phyloP scores from a whole-genome alignment of 1,140 invertebrate species.

The Drosophila neocordata region DNA sequence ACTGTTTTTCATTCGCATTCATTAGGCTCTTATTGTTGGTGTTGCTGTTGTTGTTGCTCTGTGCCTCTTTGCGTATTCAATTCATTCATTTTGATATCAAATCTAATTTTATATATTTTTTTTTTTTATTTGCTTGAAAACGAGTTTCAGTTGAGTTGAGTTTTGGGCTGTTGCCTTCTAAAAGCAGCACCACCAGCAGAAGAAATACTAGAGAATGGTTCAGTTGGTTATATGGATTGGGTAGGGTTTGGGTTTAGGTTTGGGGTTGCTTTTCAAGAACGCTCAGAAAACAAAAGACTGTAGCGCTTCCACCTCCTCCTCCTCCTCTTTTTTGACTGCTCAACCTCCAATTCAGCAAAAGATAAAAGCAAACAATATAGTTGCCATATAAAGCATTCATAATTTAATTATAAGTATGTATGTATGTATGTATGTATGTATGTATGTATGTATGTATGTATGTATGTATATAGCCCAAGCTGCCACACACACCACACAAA shows the following conservation, averaged over 20 bases:
- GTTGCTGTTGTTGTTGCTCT: slow-evolving; percentile 3
- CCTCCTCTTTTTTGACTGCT: neutral
- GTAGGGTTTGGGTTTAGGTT: no score
- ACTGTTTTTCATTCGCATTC: slow-evolving; percentile 58
- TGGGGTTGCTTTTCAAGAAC: slow-evolving; percentile 60
- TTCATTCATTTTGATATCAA: slow-evolving; percentile 62
- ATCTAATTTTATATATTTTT: slow-evolving; percentile 46
- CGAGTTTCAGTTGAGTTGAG: slow-evolving; percentile 45
- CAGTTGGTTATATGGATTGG: slow-evolving; percentile 4
- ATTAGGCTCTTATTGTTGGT: slow-evolving; percentile 68
- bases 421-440: no score
- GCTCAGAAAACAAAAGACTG: slow-evolving; percentile 52
- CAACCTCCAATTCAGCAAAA: slow-evolving; percentile 16
- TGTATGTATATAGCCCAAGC: slow-evolving; percentile 64
- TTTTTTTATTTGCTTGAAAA: slow-evolving; percentile 49
- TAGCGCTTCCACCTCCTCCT: neutral
- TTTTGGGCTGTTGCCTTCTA: slow-evolving; percentile 20
- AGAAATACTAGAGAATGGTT: neutral
- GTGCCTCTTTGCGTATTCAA: slow-evolving; percentile 53
- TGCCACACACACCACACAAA: slow-evolving; percentile 23
- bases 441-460: no score
- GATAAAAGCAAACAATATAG: slow-evolving; percentile 70
- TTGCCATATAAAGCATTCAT: slow-evolving; percentile 78
- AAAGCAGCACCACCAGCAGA: slow-evolving; percentile 6
- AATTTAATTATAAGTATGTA: slow-evolving; percentile 71